These are phyloP conservation scores for Adrianichthys oophorus DNA, from an alignment of 2,797 vertebrate species.

Conservation along the genomic window DNA sequence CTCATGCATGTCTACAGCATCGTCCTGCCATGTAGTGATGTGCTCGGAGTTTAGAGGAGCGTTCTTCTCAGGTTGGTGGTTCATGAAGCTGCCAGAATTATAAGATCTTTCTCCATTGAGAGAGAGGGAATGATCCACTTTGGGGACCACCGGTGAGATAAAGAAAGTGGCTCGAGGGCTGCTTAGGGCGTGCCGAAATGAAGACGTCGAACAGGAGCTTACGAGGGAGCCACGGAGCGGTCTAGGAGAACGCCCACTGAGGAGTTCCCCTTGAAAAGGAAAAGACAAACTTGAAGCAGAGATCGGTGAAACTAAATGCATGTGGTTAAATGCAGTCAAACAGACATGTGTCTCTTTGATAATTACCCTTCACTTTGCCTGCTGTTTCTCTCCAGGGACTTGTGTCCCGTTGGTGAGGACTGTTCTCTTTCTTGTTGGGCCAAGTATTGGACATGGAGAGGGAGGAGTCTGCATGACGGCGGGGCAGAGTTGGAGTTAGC, in stretches of 20 bases:
- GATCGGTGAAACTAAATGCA: too few species aligned
- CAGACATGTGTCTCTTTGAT: background rate
- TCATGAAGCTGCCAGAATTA: constrained; percentile 42
- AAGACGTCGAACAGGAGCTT: constrained; percentile 78
- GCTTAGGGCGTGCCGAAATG: constrained; percentile 69
- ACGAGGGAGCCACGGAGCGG: constrained; percentile 79
- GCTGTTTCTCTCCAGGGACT: constrained; percentile 66
- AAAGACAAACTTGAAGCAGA: constrained; percentile 4
- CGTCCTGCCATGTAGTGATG: constrained; percentile 69
- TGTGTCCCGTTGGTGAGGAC: constrained; percentile 68
- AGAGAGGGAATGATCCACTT: constrained; percentile 66
- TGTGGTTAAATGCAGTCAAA: background rate
- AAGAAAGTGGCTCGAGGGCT: constrained; percentile 69
- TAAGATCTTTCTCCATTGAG: constrained; percentile 44
- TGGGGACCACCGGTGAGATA: constrained; percentile 76
- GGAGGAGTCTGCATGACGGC: constrained; percentile 66
- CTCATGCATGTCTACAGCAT: constrained; percentile 87
- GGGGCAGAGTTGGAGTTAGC: constrained; percentile 67
- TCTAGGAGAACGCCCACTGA: constrained; percentile 72
- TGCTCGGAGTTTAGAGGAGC: constrained; percentile 69
- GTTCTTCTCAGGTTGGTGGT: constrained; percentile 46
- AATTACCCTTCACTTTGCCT: constrained; percentile 61
- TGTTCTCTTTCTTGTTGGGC: constrained; percentile 84
- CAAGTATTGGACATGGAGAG: constrained; percentile 88
- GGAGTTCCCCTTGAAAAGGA: constrained; percentile 70